phyloP scores from a whole-genome alignment of 2,113 vertebrate genomes.

The Gymnarchus niloticus region DNA sequence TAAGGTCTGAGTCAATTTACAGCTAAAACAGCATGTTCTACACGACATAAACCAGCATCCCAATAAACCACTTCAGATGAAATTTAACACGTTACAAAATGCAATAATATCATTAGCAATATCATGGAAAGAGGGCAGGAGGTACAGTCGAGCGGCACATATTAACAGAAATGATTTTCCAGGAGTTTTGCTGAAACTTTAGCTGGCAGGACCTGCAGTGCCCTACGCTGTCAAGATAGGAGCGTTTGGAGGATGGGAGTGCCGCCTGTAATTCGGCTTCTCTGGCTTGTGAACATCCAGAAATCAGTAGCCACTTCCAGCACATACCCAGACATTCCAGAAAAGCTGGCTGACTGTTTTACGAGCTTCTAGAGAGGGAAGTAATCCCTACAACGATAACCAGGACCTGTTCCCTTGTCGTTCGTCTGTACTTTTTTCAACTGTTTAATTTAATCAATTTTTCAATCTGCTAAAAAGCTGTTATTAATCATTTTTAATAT shows the following conservation, averaged over 20 bases:
- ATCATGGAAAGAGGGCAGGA: neutral
- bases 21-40: no score
- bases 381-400: neutral
- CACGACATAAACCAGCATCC: no score
- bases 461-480: neutral
- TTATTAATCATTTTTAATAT: neutral
- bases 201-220: neutral
- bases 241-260: neutral
- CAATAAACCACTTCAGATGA: no score
- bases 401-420: neutral
- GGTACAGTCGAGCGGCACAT: neutral
- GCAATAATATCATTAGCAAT: no score
- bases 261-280: neutral
- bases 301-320: neutral
- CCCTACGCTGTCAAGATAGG: neutral
- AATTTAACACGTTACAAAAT: no score
- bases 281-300: neutral
- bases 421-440: no score
- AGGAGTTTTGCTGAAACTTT: neutral
- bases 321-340: neutral
- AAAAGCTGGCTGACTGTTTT: neutral
- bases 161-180: neutral
- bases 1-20: neutral
- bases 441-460: neutral
- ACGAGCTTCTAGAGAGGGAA: neutral